Evolutionary conservation across 2,113 vertebrate species (phyloP).

Genomic region (Willisornis vidua): DNA sequence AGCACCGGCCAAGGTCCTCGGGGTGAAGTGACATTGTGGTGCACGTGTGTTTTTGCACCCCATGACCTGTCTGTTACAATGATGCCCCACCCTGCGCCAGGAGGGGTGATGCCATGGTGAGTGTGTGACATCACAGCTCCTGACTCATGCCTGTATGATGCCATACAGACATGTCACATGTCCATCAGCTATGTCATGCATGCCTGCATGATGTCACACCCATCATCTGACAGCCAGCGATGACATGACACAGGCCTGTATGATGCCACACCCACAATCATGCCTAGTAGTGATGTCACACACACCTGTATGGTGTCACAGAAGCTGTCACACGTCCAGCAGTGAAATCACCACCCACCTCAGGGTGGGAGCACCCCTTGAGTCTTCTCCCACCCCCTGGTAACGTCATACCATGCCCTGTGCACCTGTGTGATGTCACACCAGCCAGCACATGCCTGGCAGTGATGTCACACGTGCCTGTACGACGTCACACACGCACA

Average conservation of each 20-base stretch:
- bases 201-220: background rate
- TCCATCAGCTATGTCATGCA: accelerated
- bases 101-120: accelerated
- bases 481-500: accelerated
- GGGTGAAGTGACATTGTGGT: background rate
- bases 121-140: background rate
- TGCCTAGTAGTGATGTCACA: too few species aligned
- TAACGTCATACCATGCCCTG: accelerated
- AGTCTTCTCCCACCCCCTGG: background rate
- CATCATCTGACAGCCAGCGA: background rate
- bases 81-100: background rate
- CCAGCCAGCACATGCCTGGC: background rate
- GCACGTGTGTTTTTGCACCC: background rate
- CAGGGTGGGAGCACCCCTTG: background rate
- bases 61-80: accelerated
- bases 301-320: background rate
- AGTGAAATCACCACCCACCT: background rate
- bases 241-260: accelerated
- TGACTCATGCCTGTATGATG: accelerated
- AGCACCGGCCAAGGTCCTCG: background rate
- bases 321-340: accelerated
- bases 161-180: background rate
- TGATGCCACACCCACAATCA: background rate
- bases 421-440: accelerated
- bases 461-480: background rate